These are phyloP conservation scores for Syngnathoides biaculeatus DNA, from an alignment of 2,113 vertebrate species.

Conservation along the genomic window DNA sequence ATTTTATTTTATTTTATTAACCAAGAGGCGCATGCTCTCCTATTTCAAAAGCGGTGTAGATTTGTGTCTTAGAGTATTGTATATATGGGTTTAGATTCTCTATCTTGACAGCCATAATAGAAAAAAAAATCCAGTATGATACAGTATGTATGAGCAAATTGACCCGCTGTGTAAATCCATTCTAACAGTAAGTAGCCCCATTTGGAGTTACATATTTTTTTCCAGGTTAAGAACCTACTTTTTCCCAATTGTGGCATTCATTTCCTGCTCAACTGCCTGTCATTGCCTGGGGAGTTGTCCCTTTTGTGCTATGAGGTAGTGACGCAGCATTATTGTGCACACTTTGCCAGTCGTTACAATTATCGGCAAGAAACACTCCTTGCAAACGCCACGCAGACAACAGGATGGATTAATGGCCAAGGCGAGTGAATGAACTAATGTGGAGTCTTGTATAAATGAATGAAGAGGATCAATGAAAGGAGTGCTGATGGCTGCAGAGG, in stretches of 20 bases:
- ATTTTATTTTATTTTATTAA: too few species aligned
- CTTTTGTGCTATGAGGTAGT: not conserved
- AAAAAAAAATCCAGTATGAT: too few species aligned
- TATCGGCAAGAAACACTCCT: constrained; percentile 23
- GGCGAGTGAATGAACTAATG: constrained; percentile 45
- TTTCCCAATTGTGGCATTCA: not conserved
- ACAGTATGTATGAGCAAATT: too few species aligned
- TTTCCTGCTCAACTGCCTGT: not conserved
- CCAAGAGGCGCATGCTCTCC: too few species aligned
- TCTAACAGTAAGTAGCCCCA: too few species aligned
- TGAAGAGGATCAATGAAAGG: constrained; percentile 58
- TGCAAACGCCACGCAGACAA: constrained; percentile 23
- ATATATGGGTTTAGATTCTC: too few species aligned
- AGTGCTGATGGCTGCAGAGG: constrained; percentile 54
- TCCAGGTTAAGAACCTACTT: not conserved
- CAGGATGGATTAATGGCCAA: constrained; percentile 43
- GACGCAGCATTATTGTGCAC: constrained; percentile 5
- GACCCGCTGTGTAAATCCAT: too few species aligned
- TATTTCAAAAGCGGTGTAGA: too few species aligned
- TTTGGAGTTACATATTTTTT: not conserved
- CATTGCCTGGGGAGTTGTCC: not conserved
- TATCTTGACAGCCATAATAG: too few species aligned
- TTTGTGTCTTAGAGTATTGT: too few species aligned
- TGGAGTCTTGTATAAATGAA: constrained; percentile 50
- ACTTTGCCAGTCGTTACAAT: constrained; percentile 28